These are phyloP conservation scores for Indri indri DNA, from an alignment of 2,113 vertebrate genomes.

Conservation along the genomic window DNA sequence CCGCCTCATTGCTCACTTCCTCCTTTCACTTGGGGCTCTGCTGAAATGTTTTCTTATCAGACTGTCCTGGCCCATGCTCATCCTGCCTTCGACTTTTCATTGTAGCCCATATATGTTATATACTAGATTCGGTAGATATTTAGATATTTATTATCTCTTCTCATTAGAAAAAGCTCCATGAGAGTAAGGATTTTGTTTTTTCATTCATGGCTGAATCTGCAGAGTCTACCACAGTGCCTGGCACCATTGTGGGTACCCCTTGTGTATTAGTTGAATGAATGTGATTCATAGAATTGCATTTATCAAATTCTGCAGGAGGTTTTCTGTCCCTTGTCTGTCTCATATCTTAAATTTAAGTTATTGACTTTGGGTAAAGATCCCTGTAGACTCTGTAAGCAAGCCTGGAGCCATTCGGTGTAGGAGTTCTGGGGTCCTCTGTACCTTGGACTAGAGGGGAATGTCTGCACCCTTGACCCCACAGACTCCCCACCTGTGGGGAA, in stretches of 20 bases:
- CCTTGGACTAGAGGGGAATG: background rate
- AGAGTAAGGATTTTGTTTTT: background rate
- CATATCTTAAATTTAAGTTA: background rate
- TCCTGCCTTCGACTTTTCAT: background rate
- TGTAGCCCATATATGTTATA: background rate
- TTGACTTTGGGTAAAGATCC: background rate
- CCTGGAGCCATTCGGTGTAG: background rate
- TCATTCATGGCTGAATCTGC: background rate
- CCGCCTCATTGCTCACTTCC: background rate
- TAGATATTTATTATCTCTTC: background rate
- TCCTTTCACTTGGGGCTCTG: background rate
- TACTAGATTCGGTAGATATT: background rate
- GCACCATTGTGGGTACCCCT: background rate
- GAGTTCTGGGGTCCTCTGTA: background rate
- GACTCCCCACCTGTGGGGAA: background rate
- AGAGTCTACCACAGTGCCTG: background rate
- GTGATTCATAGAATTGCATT: background rate
- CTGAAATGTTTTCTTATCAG: background rate
- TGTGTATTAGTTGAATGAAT: background rate
- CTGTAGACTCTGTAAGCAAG: background rate
- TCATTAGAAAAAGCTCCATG: background rate
- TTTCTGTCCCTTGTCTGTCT: background rate
- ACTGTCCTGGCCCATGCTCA: background rate
- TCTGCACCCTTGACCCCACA: background rate
- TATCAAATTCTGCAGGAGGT: background rate